These are phyloP conservation scores for Drosophila carrolli DNA, from an alignment of 1,140 invertebrate species.

Conservation along the genomic window DNA sequence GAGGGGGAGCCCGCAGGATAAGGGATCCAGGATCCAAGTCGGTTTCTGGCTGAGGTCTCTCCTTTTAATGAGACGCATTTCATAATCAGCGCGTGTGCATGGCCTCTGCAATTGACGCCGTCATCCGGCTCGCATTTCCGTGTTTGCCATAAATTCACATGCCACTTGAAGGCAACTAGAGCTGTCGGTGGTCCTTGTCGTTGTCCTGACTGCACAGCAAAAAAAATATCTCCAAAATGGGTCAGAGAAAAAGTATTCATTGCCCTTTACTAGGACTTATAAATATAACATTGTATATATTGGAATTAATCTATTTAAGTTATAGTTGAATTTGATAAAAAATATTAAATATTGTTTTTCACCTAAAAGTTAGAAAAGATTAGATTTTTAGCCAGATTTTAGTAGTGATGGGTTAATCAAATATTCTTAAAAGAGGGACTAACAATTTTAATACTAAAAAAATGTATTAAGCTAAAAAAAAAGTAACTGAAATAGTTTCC, in stretches of 20 bases:
- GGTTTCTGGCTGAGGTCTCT: constrained; percentile 33
- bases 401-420: no score
- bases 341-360: no score
- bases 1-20: constrained; percentile 2
- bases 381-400: no score
- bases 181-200: constrained; percentile 29
- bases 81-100: constrained; percentile 71
- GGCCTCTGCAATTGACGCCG: constrained; percentile 57
- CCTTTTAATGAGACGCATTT: constrained; percentile 78
- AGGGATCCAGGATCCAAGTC: constrained; percentile 13
- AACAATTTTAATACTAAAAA: no score
- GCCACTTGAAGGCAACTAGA: constrained; percentile 72
- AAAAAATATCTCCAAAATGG: neutral
- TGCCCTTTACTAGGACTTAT: no score
- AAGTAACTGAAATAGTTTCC: no score
- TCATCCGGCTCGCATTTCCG: constrained; percentile 68
- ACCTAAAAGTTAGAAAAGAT: no score
- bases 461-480: no score
- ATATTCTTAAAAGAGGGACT: no score
- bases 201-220: neutral
- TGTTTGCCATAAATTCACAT: constrained; percentile 74
- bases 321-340: no score
- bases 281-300: no score
- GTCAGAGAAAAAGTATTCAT: neutral
- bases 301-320: no score